Conservation (phyloP, 2,113 vertebrate genomes). For the Acrocephalus arundinaceus region DNA sequence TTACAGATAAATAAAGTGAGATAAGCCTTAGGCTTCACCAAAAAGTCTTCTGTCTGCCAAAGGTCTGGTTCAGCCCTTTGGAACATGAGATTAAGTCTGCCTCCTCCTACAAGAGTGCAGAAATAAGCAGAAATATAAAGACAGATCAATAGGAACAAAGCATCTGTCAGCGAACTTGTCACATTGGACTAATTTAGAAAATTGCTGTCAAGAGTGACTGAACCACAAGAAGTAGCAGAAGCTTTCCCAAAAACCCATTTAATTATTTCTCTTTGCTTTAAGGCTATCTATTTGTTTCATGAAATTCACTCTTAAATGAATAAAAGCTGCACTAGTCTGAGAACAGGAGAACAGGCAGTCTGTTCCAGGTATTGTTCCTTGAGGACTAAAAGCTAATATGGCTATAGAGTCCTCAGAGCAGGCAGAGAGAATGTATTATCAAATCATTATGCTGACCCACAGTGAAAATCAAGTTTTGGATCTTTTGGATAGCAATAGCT, state of each 20-base stretch:
- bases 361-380: not conserved
- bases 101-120: not conserved
- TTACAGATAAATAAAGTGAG: conserved; percentile 25
- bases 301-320: not conserved
- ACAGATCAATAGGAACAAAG: conserved; percentile 24
- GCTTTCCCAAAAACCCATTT: not conserved
- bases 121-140: conserved; percentile 36
- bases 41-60: not conserved
- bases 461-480: not conserved
- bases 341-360: not conserved
- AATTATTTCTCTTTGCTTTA: not conserved
- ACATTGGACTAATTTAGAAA: conserved; percentile 19
- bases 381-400: not conserved
- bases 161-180: not conserved
- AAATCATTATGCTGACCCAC: not conserved
- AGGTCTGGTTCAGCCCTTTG: not conserved
- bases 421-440: not conserved
- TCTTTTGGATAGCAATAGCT: not conserved
- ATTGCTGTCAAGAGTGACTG: not conserved
- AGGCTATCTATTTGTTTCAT: not conserved
- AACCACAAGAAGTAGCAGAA: not conserved
- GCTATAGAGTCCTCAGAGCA: not conserved
- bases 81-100: not conserved
- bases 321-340: not conserved
- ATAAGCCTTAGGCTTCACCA: not conserved